Evolutionary conservation across 2,888 invertebrate species (phyloP).

Genomic region (Hydrotaea diabolus): DNA sequence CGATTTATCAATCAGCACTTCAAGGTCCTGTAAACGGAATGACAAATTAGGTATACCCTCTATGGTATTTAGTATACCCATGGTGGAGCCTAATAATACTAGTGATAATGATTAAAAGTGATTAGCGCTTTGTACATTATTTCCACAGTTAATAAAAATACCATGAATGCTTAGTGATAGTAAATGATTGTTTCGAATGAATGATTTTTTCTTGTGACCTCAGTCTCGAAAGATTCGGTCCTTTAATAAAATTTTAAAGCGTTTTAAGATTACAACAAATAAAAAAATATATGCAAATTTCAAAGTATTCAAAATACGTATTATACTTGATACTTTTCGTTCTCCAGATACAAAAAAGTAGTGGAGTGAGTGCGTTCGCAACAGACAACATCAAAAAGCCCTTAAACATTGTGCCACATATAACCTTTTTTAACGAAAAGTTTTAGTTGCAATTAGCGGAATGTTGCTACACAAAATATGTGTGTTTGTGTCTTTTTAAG

Average conservation of each 20-base stretch:
- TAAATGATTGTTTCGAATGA: neutral
- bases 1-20: too few relatives aligned
- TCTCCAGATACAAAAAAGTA: neutral
- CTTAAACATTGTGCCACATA: constrained; percentile 14
- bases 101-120: too few relatives aligned
- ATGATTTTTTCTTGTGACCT: neutral
- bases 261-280: neutral
- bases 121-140: too few relatives aligned
- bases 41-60: too few relatives aligned
- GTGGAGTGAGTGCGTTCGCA: neutral
- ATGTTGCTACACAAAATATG: neutral
- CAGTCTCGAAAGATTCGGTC: neutral
- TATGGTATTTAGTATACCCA: too few relatives aligned
- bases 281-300: constrained; percentile 16
- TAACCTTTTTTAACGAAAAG: constrained; percentile 15
- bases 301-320: constrained; percentile 7
- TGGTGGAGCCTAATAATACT: too few relatives aligned
- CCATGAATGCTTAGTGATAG: neutral
- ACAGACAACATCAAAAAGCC: constrained; percentile 14
- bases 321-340: neutral
- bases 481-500: too few relatives aligned
- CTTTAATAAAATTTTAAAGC: neutral
- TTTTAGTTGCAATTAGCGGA: neutral
- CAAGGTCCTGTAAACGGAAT: too few relatives aligned
- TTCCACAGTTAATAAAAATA: neutral